Evolutionary conservation across 2,888 invertebrate genomes (phyloP).

Genomic region (Zhengitettix transpicula): DNA sequence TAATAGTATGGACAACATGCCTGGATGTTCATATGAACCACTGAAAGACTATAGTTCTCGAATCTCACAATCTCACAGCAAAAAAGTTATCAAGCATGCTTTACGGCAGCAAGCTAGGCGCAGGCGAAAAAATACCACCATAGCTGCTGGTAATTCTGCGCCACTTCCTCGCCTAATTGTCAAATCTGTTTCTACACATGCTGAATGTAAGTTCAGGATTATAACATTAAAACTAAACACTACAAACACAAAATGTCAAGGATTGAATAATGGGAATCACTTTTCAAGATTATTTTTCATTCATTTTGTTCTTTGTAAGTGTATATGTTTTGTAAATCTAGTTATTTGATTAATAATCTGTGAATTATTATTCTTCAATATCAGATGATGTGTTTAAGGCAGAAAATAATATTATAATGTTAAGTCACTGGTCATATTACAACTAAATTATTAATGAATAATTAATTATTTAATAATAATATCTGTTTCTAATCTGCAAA

Average conservation of each 20-base stretch:
- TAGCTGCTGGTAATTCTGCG: constrained; percentile 42
- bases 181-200: constrained; percentile 56
- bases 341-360: not conserved
- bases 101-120: constrained; percentile 59
- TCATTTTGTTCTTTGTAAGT: not conserved
- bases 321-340: not conserved
- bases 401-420: too few relatives aligned
- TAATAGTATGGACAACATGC: constrained; percentile 7
- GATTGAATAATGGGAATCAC: not conserved
- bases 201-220: not conserved
- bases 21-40: constrained; percentile 9
- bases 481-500: too few relatives aligned
- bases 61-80: constrained; percentile 28
- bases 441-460: too few relatives aligned
- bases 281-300: not conserved
- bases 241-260: too few relatives aligned
- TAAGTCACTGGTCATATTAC: too few relatives aligned
- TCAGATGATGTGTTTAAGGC: not conserved
- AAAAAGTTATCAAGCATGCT: constrained; percentile 59
- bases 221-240: too few relatives aligned
- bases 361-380: too few relatives aligned
- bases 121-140: constrained; percentile 60
- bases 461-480: too few relatives aligned
- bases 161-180: constrained; percentile 64
- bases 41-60: constrained; percentile 10